Base-by-base conservation (phyloP, 2,113 vertebrate species). In the Calidris pugnax region DNA sequence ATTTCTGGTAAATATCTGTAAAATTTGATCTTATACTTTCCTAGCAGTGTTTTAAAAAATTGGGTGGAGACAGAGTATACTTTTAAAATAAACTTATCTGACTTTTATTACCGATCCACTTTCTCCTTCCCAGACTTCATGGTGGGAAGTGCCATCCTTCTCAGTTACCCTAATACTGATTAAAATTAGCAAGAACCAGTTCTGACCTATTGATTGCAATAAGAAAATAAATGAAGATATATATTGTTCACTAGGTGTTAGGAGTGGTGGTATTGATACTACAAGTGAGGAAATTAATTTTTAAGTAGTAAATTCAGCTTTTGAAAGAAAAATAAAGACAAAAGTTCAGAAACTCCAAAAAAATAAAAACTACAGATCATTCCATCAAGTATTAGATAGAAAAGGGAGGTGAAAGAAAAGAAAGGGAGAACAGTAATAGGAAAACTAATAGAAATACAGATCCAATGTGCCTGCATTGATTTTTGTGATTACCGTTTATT, bases 401-500 rank as follows among this genome's bases (percentile, higher is more conserved):
- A 96, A 96, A 92, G 21, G 27, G 79, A 91, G 62, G 32, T 28
- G 30, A 89, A 91, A 93, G 37, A 90, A 93, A 7, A 92, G 87
- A 96, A 93, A 50, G 33, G 33, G 81, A 94, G 81, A 95, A 87
- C 47, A 86, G 68, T 93, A 96, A 94, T 77, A 90, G 68, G 48
- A 95, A 96, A 96, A 77, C 39, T 91, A 92, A 93, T 86, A 91
- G 92, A 86, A 96, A 95, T 94, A 32, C 30, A 86, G 73, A 84
- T 85, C 74, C 72, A 93, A 67, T 92, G 86, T 75, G 24, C 20
- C 21, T 23, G 10, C 76, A 96, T 89, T 95, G 96, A 96, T 97
- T 96, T 95, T 97, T 92, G 55, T 89, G 90, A 91, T 95, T 96
- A 95, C 80, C 56, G 67, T 94, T 97, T 97, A 97, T 95, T 95